Percentiles rank a stretch among this genome's conserved stretches.
Conservation (phyloP, 2,113 vertebrate species). For the Hirundichthys speculiger region DNA sequence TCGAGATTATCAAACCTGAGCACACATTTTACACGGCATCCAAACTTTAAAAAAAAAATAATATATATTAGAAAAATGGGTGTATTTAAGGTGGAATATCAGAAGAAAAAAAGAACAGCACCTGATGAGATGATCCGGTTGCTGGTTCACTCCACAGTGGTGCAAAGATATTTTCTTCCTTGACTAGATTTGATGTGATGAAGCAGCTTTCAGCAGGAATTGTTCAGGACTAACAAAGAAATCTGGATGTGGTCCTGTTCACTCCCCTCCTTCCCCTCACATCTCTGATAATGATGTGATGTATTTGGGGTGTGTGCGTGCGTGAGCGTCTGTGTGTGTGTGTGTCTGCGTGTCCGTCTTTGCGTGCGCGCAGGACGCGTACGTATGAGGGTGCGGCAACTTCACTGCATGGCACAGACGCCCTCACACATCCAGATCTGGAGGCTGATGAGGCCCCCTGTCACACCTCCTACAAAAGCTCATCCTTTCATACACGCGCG, state of each 20-base stretch:
- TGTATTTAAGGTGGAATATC: no score
- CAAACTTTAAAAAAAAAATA: no score
- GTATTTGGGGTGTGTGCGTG: constrained; percentile 14
- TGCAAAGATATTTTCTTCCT: no score
- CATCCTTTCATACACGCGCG: no score
- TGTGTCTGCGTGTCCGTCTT: constrained; percentile 17
- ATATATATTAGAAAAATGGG: no score
- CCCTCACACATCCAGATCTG: constrained; percentile 49
- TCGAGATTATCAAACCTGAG: no score
- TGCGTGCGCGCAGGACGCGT: constrained; percentile 52
- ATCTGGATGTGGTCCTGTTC: not conserved
- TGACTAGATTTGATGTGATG: not conserved
- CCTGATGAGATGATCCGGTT: no score
- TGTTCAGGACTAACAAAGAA: constrained; percentile 43
- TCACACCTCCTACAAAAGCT: no score
- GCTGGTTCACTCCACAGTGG: no score
- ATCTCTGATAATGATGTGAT: constrained; percentile 26
- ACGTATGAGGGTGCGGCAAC: constrained; percentile 77
- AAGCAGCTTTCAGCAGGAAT: not conserved
- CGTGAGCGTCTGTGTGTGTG: not conserved
- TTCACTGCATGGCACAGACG: constrained; percentile 69
- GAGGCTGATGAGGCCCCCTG: constrained; percentile 9
- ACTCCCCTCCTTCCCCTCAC: constrained; percentile 14
- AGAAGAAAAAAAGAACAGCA: no score
- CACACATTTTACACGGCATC: no score